These are phyloP conservation scores for Tetranychus cinnabarinus DNA, from an alignment of 1,140 invertebrate genomes.

Conservation along the genomic window DNA sequence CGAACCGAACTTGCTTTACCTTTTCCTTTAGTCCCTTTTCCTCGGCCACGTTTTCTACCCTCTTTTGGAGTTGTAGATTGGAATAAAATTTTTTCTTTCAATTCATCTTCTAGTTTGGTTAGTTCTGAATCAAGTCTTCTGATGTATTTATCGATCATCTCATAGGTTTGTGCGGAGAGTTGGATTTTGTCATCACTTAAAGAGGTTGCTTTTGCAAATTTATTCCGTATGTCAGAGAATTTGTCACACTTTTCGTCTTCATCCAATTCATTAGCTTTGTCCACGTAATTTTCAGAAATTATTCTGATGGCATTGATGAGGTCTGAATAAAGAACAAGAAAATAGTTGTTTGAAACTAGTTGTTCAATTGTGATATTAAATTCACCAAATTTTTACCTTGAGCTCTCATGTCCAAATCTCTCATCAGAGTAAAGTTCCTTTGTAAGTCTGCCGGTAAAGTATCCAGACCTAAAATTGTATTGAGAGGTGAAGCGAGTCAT, in stretches of 20 bases:
- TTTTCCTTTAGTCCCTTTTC: constrained; percentile 1
- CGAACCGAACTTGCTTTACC: neutral
- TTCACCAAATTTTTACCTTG: neutral
- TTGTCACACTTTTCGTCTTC: constrained; percentile 57
- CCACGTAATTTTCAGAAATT: constrained; percentile 56
- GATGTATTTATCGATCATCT: constrained; percentile 95
- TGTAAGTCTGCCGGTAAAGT: constrained; percentile 77
- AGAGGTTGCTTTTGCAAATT: constrained; percentile 73
- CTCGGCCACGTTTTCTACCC: constrained; percentile 24
- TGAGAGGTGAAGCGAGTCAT: no score
- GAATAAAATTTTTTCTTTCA: constrained; percentile 64
- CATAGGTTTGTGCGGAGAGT: constrained; percentile 90
- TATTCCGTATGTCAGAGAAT: constrained; percentile 52
- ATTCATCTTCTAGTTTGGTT: constrained; percentile 81
- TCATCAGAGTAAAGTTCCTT: constrained; percentile 83
- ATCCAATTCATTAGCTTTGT: constrained; percentile 32
- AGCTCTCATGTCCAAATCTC: constrained; percentile 71
- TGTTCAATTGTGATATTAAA: no score
- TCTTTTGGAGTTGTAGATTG: constrained; percentile 24
- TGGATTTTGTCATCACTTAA: constrained; percentile 92
- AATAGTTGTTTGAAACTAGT: no score
- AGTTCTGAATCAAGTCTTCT: constrained; percentile 79
- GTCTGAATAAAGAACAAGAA: constrained; percentile 19
- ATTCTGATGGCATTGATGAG: constrained; percentile 73
- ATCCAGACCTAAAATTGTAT: constrained; percentile 30